phyloP scores from a whole-genome alignment of 2,113 vertebrate species.

The Picathartes gymnocephalus region DNA sequence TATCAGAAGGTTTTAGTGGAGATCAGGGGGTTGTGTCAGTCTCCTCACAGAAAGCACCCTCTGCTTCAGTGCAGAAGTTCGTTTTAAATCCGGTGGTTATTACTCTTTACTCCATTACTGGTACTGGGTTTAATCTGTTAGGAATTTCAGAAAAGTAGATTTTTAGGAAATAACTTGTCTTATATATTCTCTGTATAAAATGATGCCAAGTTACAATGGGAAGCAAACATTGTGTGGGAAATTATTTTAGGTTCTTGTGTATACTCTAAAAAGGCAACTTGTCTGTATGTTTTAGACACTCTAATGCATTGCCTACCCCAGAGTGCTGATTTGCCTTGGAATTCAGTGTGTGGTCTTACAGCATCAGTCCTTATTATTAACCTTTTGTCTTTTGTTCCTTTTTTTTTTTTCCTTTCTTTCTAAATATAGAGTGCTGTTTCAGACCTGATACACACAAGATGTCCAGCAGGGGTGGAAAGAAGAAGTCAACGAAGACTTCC shows the following conservation, averaged over 20 bases:
- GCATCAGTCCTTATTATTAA: neutral
- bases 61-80: neutral
- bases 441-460: slow-evolving; percentile 70
- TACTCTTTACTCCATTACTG: neutral
- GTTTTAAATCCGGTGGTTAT: accelerated
- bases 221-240: neutral
- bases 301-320: neutral
- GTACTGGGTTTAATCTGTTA: neutral
- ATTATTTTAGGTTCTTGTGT: neutral
- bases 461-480: slow-evolving; percentile 97
- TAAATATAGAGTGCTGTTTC: slow-evolving; percentile 52
- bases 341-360: neutral
- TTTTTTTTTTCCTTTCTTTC: neutral
- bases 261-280: neutral
- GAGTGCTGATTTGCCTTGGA: neutral
- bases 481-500: slow-evolving; percentile 94
- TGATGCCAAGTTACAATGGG: neutral
- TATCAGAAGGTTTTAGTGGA: neutral
- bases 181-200: neutral
- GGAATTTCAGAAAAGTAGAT: neutral
- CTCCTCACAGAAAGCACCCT: neutral
- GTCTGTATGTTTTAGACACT: neutral
- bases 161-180: neutral
- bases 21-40: neutral
- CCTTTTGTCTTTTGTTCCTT: neutral